Evolutionary conservation across 2,888 invertebrate species (phyloP).

Genomic region (Geotrupes spiniger): DNA sequence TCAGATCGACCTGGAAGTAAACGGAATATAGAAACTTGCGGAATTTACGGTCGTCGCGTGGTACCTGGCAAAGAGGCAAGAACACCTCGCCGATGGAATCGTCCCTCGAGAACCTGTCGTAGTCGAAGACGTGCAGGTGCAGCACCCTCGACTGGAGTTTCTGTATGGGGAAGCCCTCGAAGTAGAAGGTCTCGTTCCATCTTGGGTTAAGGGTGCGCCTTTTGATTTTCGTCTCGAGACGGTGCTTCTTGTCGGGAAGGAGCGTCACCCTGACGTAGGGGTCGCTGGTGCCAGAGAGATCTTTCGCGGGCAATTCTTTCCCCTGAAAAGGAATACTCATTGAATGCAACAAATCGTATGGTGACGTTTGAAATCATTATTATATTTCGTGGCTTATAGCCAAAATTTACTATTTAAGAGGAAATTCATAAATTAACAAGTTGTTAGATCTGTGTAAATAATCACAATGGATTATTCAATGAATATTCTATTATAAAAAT

Average conservation of each 20-base stretch:
- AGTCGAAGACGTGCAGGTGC: slow-evolving; percentile 91
- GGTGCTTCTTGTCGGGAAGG: slow-evolving; percentile 88
- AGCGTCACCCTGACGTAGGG: slow-evolving; percentile 88
- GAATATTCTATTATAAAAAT: no score
- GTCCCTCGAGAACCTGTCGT: slow-evolving; percentile 90
- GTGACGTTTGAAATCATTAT: no score
- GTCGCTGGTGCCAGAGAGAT: slow-evolving; percentile 88
- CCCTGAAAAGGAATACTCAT: slow-evolving; percentile 60
- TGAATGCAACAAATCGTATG: background rate
- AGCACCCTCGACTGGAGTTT: slow-evolving; percentile 88
- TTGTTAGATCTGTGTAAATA: no score
- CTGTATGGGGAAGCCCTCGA: slow-evolving; percentile 91
- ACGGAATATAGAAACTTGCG: no score
- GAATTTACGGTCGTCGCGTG: no score
- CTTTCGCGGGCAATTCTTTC: slow-evolving; percentile 91
- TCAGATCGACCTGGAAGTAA: slow-evolving; percentile 84
- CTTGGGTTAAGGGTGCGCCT: slow-evolving; percentile 84
- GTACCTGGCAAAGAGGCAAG: slow-evolving; percentile 86
- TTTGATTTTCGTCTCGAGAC: slow-evolving; percentile 90
- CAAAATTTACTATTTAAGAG: no score
- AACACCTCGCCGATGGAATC: slow-evolving; percentile 94
- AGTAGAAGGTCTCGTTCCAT: slow-evolving; percentile 94
- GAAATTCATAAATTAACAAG: no score
- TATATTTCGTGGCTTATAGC: no score
- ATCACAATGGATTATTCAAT: no score